These are phyloP conservation scores for Melanophora roralis DNA, from an alignment of 2,888 invertebrate genomes.

Conservation along the genomic window DNA sequence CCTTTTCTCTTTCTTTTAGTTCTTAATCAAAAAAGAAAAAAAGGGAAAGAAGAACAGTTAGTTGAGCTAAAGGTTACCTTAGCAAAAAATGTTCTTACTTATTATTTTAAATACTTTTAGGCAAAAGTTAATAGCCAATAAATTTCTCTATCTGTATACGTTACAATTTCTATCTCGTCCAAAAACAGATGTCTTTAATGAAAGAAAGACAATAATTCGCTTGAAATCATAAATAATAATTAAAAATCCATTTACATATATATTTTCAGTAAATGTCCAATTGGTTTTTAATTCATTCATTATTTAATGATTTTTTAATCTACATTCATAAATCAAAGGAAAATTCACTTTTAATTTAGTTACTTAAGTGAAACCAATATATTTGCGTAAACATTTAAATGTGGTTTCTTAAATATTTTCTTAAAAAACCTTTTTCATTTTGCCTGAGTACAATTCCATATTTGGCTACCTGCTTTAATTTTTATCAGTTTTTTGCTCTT, in stretches of 20 bases:
- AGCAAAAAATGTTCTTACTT: neutral
- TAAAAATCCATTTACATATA: constrained; percentile 9
- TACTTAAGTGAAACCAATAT: too few species aligned
- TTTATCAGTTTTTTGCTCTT: neutral
- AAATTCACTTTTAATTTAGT: too few species aligned
- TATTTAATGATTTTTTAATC: too few species aligned
- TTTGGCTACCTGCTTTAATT: constrained; percentile 42
- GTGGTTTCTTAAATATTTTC: constrained; percentile 15
- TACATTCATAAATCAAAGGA: too few species aligned
- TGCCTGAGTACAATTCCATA: neutral
- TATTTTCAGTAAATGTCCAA: neutral
- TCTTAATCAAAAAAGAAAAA: neutral
- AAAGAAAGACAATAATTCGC: neutral
- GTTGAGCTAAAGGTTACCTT: constrained; percentile 28
- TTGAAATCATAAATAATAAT: constrained; percentile 21
- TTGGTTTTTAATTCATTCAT: neutral
- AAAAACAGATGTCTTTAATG: constrained; percentile 28
- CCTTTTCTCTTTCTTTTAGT: constrained; percentile 3
- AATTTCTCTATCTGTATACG: constrained; percentile 5
- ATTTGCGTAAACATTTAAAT: constrained; percentile 1
- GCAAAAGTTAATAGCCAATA: constrained; percentile 23
- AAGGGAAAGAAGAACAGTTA: constrained; percentile 42
- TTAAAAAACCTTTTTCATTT: constrained; percentile 6
- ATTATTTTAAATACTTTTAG: neutral
- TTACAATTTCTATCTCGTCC: constrained; percentile 14